Base-by-base conservation (phyloP, 2,797 vertebrate species). In the Chrosomus eos region DNA sequence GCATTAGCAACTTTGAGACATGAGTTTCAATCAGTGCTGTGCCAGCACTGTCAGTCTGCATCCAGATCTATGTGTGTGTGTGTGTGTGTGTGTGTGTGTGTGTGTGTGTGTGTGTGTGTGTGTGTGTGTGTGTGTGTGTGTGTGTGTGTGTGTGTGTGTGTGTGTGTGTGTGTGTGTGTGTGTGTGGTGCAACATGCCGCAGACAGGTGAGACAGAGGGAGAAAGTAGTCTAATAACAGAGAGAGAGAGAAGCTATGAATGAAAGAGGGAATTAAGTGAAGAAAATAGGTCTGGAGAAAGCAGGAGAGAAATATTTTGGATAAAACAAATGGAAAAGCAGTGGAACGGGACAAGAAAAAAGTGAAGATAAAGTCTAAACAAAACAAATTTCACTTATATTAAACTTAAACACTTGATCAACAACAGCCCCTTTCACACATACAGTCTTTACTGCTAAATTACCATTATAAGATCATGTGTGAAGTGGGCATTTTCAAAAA, bases 1-100 rank as follows among this genome's bases (percentile, higher is more conserved):
- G 91, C 96, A 96, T 97, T 97, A 95, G 96, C 95, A 96, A 97
- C 96, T 96, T 93, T 91, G 94, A 97, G 94, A 97, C 95, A 95
- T 92, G 94, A 95, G 95, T 97, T 97, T 97, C 96, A 96, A 97
- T 97, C 96, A 96, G 94, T 91, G 88, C 89, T 93, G 91, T 92
- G 90, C 94, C 92, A 92, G 94, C 91, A 90, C 93, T 90, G 92
- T 96, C 95, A 95, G 95, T 95, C 95, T 95, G 93, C 90, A 95
- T 96, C 95, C 95, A 92, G 89, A 91, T 84, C 91, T 90, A 88
- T 73, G 90, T 23, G 11, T 38, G 21, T 77, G 28, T 72, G 80
- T 77, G 85, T 33, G 86, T 80, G 88, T 81, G 5, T 21, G 81
- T 36, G 28, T 72, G 80, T 66, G 85, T 33, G 86, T 80, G 88